These are phyloP conservation scores for Anoplius nigerrimus DNA, from an alignment of 2,888 invertebrate genomes.

Conservation along the genomic window DNA sequence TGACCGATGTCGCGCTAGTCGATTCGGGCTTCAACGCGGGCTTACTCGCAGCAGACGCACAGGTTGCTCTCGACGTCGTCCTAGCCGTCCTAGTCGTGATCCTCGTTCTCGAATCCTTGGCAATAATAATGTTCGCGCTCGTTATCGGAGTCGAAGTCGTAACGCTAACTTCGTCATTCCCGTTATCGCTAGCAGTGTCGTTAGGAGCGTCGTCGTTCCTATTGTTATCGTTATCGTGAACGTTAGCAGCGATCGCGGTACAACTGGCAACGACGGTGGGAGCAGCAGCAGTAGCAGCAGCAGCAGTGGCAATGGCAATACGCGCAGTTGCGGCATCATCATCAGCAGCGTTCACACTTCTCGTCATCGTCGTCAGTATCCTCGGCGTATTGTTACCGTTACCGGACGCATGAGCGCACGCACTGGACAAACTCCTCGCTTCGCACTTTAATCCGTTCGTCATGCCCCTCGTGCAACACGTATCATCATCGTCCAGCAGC, in stretches of 20 bases:
- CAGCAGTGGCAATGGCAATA: conserved; percentile 10
- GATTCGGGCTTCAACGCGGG: too few species aligned
- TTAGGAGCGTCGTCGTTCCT: background rate
- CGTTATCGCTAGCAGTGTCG: background rate
- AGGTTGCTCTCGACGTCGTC: background rate
- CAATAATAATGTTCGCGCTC: conserved; percentile 4
- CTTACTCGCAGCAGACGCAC: too few species aligned
- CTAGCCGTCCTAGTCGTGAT: background rate
- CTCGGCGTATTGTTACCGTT: conserved; percentile 2
- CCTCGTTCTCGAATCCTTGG: conserved; percentile 1
- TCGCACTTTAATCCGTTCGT: conserved; percentile 24
- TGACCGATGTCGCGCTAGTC: too few species aligned
- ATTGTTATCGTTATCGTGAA: background rate
- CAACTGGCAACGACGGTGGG: background rate
- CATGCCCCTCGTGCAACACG: conserved; percentile 25
- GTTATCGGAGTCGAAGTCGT: conserved; percentile 3
- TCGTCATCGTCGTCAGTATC: conserved; percentile 32
- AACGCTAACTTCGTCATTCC: background rate
- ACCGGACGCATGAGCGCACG: conserved; percentile 9
- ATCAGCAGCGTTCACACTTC: background rate
- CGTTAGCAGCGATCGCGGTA: conserved; percentile 5
- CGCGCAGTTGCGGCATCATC: background rate
- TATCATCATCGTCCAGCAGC: conserved; percentile 6
- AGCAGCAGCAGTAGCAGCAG: conserved; percentile 8
- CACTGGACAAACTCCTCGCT: conserved; percentile 7